Evolutionary conservation across 2,113 vertebrate genomes (phyloP), one percentile per base, ranked within the genome.

Genomic region (Lathamus discolor): DNA sequence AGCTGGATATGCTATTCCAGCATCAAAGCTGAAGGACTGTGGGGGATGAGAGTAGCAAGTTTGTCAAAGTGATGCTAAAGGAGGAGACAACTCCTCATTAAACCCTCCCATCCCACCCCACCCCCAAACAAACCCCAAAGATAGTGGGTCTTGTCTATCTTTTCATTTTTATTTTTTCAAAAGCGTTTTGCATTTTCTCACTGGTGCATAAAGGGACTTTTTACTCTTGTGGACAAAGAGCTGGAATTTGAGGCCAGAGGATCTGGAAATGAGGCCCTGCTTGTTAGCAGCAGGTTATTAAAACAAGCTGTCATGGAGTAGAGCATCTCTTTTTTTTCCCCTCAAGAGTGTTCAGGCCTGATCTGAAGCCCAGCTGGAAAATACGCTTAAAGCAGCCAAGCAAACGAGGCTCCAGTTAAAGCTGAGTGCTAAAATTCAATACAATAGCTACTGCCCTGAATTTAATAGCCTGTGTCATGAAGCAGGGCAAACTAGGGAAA

Each of bases 211-310:
- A 35, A 62, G 29, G 33, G 35, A 41, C 17, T 37, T 86, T 63
- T 63, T 69, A 77, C 19, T 77, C 5, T 8, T 31, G 35, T 27
- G 54, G 59, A 51, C 33, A 80, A 90, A 86, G 44, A 87, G 37
- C 64, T 89, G 52, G 31, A 84, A 74, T 81, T 4, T 54, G 55
- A 75, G 39, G 15, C 44, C 28, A 54, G 28, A 59, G 70, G 29
- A 87, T 39, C 24, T 76, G 62, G 48, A 85, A 93, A 91, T 33
- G 39, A 91, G 43, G 87, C 48, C 64, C 31, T 44, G 18, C 51
- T 68, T 67, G 13, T 43, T 79, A 87, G 57, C 43, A 90, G 74
- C 62, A 85, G 59, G 75, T 69, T 85, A 93, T 85, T 90, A 73
- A 89, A 94, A 87, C 59, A 85, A 87, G 39, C 57, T 85, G 67